Percentiles rank a stretch among this genome's conserved stretches.
Conservation (phyloP, 2,888 invertebrate species). For the Lymantria dispar region DNA sequence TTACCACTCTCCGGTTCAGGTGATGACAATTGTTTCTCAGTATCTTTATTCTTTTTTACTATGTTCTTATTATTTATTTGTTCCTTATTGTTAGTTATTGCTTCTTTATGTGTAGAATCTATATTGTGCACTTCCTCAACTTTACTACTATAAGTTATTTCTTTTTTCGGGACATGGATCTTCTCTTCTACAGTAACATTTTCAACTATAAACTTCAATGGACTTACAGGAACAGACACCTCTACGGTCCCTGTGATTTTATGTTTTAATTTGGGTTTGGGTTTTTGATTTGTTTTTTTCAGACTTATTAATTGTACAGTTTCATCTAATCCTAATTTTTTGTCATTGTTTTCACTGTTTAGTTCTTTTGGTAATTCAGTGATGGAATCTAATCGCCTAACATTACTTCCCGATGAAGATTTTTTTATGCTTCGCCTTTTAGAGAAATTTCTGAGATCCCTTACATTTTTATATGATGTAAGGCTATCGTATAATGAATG, state of each 20-base stretch:
- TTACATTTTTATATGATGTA: conserved; percentile 44
- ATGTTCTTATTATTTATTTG: conserved; percentile 41
- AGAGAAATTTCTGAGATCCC: conserved; percentile 33
- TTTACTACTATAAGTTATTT: conserved; percentile 59
- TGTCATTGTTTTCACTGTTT: conserved; percentile 30
- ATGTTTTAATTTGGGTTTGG: conserved; percentile 68
- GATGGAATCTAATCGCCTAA: conserved; percentile 71
- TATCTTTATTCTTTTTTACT: conserved; percentile 33
- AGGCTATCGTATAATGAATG: conserved; percentile 66
- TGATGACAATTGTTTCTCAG: conserved; percentile 42
- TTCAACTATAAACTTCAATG: conserved; percentile 80
- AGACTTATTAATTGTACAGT: conserved; percentile 52
- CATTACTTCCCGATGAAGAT: conserved; percentile 68
- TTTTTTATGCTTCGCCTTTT: conserved; percentile 69
- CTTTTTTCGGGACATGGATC: conserved; percentile 53
- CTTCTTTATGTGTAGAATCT: conserved; percentile 17
- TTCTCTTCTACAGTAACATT: conserved; percentile 84
- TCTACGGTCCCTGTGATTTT: conserved; percentile 82
- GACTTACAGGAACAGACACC: conserved; percentile 67
- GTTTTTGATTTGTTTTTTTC: conserved; percentile 43
- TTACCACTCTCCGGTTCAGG: conserved; percentile 76
- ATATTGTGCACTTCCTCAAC: conserved; percentile 44
- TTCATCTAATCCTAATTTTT: conserved; percentile 66
- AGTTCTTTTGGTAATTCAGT: conserved; percentile 66
- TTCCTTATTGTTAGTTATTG: conserved; percentile 10